Evolutionary conservation across 2,888 invertebrate species (phyloP).

Genomic region (Lissonota sp.): DNA sequence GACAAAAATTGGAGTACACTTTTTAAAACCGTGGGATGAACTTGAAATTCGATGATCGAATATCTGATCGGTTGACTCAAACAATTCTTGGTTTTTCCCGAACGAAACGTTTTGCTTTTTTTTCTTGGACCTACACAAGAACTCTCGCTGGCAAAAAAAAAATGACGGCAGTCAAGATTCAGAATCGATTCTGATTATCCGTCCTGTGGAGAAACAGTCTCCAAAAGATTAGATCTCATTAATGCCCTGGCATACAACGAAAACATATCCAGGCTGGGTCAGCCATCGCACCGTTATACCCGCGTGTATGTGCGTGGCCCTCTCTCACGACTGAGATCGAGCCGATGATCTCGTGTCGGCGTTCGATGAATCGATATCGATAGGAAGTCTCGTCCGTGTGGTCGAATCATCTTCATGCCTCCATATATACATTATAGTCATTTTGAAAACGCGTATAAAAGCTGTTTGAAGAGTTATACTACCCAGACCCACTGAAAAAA

Average conservation of each 20-base stretch:
- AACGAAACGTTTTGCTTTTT: too few species aligned
- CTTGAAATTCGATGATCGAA: too few species aligned
- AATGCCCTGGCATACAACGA: slow-evolving; percentile 51
- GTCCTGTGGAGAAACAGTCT: slow-evolving; percentile 34
- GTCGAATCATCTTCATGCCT: slow-evolving; percentile 56
- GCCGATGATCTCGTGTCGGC: slow-evolving; percentile 71
- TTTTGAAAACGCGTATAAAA: background rate
- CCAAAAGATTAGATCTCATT: slow-evolving; percentile 60
- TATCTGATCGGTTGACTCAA: too few species aligned
- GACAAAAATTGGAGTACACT: too few species aligned
- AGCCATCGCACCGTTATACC: slow-evolving; percentile 32
- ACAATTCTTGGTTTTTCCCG: too few species aligned
- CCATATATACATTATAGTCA: background rate
- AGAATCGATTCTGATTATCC: background rate
- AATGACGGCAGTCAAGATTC: background rate
- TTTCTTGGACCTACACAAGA: too few species aligned
- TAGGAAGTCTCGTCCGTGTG: slow-evolving; percentile 71
- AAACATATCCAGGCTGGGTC: slow-evolving; percentile 46
- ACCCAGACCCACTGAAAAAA: too few species aligned
- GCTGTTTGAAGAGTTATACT: too few species aligned
- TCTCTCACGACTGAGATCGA: slow-evolving; percentile 42
- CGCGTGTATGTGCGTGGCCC: slow-evolving; percentile 25
- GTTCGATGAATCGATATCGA: slow-evolving; percentile 74
- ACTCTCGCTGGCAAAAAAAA: too few species aligned
- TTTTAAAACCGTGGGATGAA: too few species aligned